phyloP scores from a whole-genome alignment of 2,797 vertebrate species.

The Dendrocincla fuliginosa region DNA sequence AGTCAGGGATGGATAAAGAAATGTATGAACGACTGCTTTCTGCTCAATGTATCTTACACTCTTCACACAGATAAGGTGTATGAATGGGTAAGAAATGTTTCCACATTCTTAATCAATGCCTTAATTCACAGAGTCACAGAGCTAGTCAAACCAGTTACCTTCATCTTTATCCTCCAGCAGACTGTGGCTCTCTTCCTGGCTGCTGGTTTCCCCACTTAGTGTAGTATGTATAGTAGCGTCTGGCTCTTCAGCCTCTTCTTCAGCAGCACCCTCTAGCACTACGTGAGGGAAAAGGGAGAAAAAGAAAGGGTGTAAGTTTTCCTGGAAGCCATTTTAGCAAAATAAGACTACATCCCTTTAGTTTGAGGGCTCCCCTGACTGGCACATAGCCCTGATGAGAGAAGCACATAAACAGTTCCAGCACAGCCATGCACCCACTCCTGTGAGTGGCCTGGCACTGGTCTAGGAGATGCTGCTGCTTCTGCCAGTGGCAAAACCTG shows the following conservation, averaged over 20 bases:
- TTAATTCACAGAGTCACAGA: not conserved
- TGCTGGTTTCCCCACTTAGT: conserved; percentile 36
- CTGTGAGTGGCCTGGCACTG: not conserved
- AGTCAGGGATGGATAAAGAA: not conserved
- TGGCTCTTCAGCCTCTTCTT: conserved; percentile 62
- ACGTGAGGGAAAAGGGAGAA: not conserved
- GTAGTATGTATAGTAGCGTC: conserved; percentile 19
- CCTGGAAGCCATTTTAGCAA: not conserved
- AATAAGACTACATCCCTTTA: not conserved
- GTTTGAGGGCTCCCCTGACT: not conserved
- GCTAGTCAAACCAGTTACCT: conserved; percentile 69
- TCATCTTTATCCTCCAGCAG: conserved; percentile 73
- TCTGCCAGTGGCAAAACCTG: not conserved
- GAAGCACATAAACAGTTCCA: not conserved
- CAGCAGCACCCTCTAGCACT: conserved; percentile 69
- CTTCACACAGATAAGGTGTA: not conserved
- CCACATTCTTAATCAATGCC: not conserved
- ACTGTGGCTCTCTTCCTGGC: conserved; percentile 22
- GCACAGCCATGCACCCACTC: fast-evolving
- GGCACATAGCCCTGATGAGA: not conserved
- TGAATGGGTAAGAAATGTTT: not conserved
- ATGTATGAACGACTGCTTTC: not conserved
- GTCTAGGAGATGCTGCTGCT: not conserved
- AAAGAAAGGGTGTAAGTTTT: not conserved
- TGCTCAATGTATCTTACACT: not conserved